These are phyloP conservation scores for Leptopilina drosophilae DNA, from an alignment of 2,888 invertebrate species.

Conservation along the genomic window DNA sequence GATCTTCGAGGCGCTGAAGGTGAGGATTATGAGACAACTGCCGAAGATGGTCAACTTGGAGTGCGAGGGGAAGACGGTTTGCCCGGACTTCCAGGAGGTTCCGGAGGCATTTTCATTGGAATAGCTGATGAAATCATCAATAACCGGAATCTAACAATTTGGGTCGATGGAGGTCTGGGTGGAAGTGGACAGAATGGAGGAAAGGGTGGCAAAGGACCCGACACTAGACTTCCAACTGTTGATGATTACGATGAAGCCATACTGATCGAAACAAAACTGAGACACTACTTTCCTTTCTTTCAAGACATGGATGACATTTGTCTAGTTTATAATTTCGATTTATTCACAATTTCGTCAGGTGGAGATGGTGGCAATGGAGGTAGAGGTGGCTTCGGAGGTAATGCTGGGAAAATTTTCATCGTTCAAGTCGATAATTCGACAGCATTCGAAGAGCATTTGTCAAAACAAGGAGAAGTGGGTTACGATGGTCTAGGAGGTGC, in stretches of 20 bases:
- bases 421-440: neutral
- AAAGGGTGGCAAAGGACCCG: neutral
- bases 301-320: neutral
- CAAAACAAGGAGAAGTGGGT: neutral
- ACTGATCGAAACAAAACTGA: neutral
- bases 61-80: neutral
- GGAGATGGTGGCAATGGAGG: neutral
- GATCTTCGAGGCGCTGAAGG: neutral
- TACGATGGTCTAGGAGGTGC: neutral
- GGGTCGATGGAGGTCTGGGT: neutral
- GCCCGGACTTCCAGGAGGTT: neutral
- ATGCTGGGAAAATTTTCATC: constrained; percentile 1
- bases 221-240: neutral
- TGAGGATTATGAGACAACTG: neutral
- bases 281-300: neutral
- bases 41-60: neutral
- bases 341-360: neutral
- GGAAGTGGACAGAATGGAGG: neutral
- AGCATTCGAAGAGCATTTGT: neutral
- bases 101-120: neutral
- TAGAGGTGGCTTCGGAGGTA: neutral
- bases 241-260: neutral
- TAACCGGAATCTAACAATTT: neutral
- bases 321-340: neutral
- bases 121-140: neutral